These are phyloP conservation scores for Gasteruption jaculator DNA, from an alignment of 2,888 invertebrate species.

Conservation along the genomic window DNA sequence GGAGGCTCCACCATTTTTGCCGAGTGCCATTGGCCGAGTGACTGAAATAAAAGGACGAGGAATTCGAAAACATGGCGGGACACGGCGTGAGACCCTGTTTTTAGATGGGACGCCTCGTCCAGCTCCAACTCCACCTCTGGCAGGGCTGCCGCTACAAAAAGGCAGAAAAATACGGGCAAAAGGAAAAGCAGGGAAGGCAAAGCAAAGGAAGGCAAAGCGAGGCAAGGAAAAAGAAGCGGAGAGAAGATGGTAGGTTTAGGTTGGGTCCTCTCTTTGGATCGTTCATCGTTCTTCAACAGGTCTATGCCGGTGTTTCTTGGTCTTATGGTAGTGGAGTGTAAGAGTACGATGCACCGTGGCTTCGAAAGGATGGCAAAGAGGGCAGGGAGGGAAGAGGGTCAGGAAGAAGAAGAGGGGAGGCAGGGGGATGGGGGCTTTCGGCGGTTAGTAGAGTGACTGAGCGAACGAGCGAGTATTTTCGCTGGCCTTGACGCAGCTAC, in stretches of 20 bases:
- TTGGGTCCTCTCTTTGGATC: neutral
- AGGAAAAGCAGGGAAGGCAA: constrained; percentile 13
- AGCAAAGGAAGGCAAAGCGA: constrained; percentile 8
- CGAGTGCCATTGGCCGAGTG: too few species aligned
- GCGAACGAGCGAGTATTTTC: constrained; percentile 45
- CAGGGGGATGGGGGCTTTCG: constrained; percentile 35
- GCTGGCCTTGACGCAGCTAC: constrained; percentile 52
- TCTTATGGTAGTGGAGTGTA: constrained; percentile 14
- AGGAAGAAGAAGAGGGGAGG: constrained; percentile 13
- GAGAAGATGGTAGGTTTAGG: constrained; percentile 13
- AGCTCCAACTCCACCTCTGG: too few species aligned
- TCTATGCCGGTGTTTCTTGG: too few species aligned
- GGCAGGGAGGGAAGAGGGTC: constrained; percentile 18
- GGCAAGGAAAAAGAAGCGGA: constrained; percentile 13
- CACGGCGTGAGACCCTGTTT: too few species aligned
- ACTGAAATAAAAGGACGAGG: too few species aligned
- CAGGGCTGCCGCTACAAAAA: too few species aligned
- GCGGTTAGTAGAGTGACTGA: constrained; percentile 37
- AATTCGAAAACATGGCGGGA: too few species aligned
- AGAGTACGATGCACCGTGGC: constrained; percentile 20
- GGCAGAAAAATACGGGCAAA: too few species aligned
- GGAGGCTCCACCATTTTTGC: too few species aligned
- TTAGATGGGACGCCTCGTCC: too few species aligned
- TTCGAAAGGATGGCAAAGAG: constrained; percentile 19
- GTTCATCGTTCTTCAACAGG: too few species aligned